These are phyloP conservation scores for Drosophila simulans DNA, from an alignment of 1,140 invertebrate genomes.

Conservation along the genomic window DNA sequence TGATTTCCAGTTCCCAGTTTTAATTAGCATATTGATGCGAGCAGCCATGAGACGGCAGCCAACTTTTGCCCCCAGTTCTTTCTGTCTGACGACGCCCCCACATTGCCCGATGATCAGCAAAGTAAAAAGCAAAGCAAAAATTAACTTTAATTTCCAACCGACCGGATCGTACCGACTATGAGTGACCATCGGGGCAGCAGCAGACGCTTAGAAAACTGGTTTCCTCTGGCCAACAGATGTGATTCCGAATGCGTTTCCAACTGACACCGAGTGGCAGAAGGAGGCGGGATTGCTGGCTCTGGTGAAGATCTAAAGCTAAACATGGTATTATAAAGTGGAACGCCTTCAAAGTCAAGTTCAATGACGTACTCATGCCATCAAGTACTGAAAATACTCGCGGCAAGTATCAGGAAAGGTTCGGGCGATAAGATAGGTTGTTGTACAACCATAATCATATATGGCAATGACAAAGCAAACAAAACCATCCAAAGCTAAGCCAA, in stretches of 20 bases:
- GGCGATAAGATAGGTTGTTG: conserved; percentile 46
- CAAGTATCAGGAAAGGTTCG: conserved; percentile 47
- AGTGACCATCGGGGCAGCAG: conserved; percentile 37
- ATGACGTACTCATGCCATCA: conserved; percentile 56
- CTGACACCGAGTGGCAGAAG: conserved; percentile 36
- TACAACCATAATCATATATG: conserved; percentile 40
- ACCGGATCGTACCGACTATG: conserved; percentile 3
- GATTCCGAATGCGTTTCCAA: conserved; percentile 36
- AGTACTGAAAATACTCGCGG: conserved; percentile 41
- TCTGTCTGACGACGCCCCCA: conserved; percentile 36
- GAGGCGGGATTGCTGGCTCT: conserved; percentile 32
- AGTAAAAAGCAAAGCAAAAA: conserved; percentile 33
- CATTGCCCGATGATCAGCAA: conserved; percentile 12
- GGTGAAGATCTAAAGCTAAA: conserved; percentile 52
- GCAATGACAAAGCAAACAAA: conserved; percentile 52
- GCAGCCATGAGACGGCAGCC: conserved; percentile 20
- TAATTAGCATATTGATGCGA: conserved; percentile 60
- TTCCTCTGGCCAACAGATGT: conserved; percentile 33
- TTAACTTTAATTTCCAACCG: conserved; percentile 47
- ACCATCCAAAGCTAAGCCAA: conserved; percentile 13
- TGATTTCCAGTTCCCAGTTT: conserved; percentile 59
- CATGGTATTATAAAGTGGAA: conserved; percentile 63
- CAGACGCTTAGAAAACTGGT: conserved; percentile 40
- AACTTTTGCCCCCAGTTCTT: conserved; percentile 40
- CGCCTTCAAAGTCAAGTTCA: conserved; percentile 66